A percentile compares a stretch with the other conserved stretches of the same genome.
phyloP scores from a whole-genome alignment of 2,888 invertebrate species.

The Drosophila pseudotakahashii region DNA sequence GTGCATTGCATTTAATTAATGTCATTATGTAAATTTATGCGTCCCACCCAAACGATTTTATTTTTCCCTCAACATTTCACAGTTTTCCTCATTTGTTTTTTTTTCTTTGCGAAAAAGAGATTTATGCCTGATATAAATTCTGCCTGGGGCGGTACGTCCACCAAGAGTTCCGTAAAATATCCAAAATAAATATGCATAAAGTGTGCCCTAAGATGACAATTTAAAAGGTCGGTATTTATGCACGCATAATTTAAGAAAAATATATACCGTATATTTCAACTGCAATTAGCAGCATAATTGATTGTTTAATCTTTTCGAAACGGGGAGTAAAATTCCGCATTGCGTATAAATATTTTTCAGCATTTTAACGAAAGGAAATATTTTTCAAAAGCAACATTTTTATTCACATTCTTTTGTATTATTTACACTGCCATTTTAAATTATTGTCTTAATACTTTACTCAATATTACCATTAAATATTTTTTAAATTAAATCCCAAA shows the following conservation, averaged over 20 bases:
- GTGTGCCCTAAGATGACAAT: slow-evolving; percentile 46
- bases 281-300: slow-evolving; percentile 41
- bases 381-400: neutral
- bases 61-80: slow-evolving; percentile 33
- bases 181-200: slow-evolving; percentile 34
- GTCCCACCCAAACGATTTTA: slow-evolving; percentile 48
- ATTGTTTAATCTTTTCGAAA: slow-evolving; percentile 34
- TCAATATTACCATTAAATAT: too few species aligned
- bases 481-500: too few species aligned
- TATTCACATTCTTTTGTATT: neutral
- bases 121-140: slow-evolving; percentile 67
- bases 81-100: slow-evolving; percentile 50
- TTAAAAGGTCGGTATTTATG: slow-evolving; percentile 44
- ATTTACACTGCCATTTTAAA: too few species aligned
- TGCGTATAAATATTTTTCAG: neutral
- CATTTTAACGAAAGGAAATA: neutral
- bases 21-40: slow-evolving; percentile 76
- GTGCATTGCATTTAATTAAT: slow-evolving; percentile 72
- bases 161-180: slow-evolving; percentile 19
- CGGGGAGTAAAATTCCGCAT: neutral
- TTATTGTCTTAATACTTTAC: too few species aligned
- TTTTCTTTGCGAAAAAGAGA: slow-evolving; percentile 40
- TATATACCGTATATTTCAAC: slow-evolving; percentile 21
- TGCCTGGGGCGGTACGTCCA: slow-evolving; percentile 29
- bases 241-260: slow-evolving; percentile 23